These are phyloP conservation scores for Rhinatrema bivittatum DNA, from an alignment of 2,797 vertebrate species.

Conservation along the genomic window DNA sequence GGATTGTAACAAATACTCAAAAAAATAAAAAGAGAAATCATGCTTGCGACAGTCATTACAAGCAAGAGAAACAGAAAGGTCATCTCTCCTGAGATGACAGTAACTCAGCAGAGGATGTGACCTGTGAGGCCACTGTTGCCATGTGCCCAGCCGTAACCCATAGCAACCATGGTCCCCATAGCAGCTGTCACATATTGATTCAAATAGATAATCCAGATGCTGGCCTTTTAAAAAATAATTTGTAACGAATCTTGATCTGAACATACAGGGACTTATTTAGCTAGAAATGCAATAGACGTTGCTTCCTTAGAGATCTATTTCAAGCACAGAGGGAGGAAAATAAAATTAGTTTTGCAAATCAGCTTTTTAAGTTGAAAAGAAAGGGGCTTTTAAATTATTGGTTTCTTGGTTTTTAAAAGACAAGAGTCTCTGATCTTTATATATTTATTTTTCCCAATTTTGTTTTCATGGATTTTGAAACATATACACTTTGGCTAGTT, in stretches of 20 bases:
- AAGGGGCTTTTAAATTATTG: not conserved
- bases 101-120: constrained; percentile 23
- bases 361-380: constrained; percentile 1
- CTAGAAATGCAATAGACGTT: constrained; percentile 15
- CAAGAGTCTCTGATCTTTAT: too few species aligned
- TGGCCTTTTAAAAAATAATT: constrained; percentile 19
- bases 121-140: constrained; percentile 17
- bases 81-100: constrained; percentile 22
- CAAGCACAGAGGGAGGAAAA: not conserved
- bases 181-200: constrained; percentile 50
- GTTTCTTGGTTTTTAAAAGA: too few species aligned
- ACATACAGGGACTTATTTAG: constrained; percentile 5
- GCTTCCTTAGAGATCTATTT: constrained; percentile 1
- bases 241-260: constrained; percentile 21
- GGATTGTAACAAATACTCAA: too few species aligned
- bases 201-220: constrained; percentile 36
- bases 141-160: constrained; percentile 34
- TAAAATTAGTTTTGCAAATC: not conserved
- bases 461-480: too few species aligned
- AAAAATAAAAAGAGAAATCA: too few species aligned
- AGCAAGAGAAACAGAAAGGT: constrained; percentile 15
- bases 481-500: too few species aligned
- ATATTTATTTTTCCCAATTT: too few species aligned
- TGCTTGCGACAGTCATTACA: too few species aligned
- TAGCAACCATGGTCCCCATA: constrained; percentile 39